Evolutionary conservation across 2,113 vertebrate species (phyloP), one percentile per base, ranked within the genome.

Genomic region (Sphaerodactylus townsendi): DNA sequence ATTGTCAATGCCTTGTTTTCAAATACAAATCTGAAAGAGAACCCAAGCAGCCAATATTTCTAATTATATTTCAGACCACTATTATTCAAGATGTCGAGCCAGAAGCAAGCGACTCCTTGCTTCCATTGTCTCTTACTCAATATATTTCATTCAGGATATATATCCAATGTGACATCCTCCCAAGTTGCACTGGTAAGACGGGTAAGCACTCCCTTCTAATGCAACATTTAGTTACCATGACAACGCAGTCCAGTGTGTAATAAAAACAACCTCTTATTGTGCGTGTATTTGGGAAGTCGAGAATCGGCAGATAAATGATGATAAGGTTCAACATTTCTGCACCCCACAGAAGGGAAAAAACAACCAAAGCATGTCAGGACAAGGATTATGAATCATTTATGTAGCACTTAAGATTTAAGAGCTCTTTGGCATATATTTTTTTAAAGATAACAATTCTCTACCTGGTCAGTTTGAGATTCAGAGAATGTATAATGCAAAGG

Each of bases 221-320:
- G 23, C 35, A 8, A 1, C 77, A 74, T 37, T n/a, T 4, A 1
- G 91, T 92, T 87, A 78, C 92, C 89, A 88, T 93, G 83, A 90
- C 86, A 87, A 92, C 90, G 50, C 75, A 33, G 0, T 0, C 56
- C 81, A 33, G 35, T 14, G 25, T 0, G 4, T 0, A 0, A 72
- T 10, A 59, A 82, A 6, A 82, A 21, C 90, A 82, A 73, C 39
- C 39, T 85, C 73, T 77, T 85, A 75, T 23, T 92, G 75, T 84
- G 41, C 6, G 13, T 83, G 35, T 50, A 83, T 10, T 84, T 41
- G 9, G 1, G 74, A 65, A 82, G 70, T 82, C 84, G 85, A 65
- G 71, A 53, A 86, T 21, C 5, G 39, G 0, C 0, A 65, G 0
- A 0, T 79, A 59, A 89, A 93, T 64, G 88, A 79, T 86, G 65